Evolutionary conservation across 2,113 vertebrate genomes (phyloP).

Genomic region (Xenopus laevis): DNA sequence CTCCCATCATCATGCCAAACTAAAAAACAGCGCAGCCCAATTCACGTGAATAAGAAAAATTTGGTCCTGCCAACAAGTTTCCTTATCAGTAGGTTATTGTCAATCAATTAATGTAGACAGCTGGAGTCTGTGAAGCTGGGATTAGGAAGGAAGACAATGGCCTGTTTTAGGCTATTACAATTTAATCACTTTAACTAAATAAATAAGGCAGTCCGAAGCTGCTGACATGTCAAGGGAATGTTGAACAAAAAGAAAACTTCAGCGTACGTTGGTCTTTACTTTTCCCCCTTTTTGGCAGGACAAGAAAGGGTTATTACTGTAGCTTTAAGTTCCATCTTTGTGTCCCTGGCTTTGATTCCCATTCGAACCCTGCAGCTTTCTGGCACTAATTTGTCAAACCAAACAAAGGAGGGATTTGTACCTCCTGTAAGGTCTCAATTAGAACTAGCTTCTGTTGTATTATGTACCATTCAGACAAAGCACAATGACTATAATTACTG

Average conservation of each 20-base stretch:
- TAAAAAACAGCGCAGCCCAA: conserved; percentile 32
- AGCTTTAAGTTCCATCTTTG: conserved; percentile 83
- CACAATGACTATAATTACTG: conserved; percentile 83
- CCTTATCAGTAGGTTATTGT: conserved; percentile 65
- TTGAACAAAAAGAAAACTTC: conserved; percentile 68
- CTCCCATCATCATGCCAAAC: background rate
- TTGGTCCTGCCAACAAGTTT: conserved; percentile 64
- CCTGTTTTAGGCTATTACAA: conserved; percentile 72
- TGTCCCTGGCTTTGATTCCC: conserved; percentile 77
- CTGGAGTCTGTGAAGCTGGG: conserved; percentile 65
- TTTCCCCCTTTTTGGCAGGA: conserved; percentile 59
- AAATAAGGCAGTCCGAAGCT: conserved; percentile 78
- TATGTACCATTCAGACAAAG: conserved; percentile 73
- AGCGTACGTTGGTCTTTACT: conserved; percentile 73
- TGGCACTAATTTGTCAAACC: conserved; percentile 82
- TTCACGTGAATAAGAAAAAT: conserved; percentile 23
- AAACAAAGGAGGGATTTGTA: conserved; percentile 83
- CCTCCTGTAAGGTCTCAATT: conserved; percentile 85
- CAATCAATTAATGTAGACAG: conserved; percentile 76
- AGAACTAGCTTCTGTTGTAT: conserved; percentile 80
- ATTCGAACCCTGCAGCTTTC: conserved; percentile 81
- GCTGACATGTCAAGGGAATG: conserved; percentile 81
- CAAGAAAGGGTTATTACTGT: conserved; percentile 83
- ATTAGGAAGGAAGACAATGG: conserved; percentile 60
- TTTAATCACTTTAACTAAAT: conserved; percentile 83